phyloP scores from a whole-genome alignment of 2,888 invertebrate genomes.

The Diplazon laetatorius region DNA sequence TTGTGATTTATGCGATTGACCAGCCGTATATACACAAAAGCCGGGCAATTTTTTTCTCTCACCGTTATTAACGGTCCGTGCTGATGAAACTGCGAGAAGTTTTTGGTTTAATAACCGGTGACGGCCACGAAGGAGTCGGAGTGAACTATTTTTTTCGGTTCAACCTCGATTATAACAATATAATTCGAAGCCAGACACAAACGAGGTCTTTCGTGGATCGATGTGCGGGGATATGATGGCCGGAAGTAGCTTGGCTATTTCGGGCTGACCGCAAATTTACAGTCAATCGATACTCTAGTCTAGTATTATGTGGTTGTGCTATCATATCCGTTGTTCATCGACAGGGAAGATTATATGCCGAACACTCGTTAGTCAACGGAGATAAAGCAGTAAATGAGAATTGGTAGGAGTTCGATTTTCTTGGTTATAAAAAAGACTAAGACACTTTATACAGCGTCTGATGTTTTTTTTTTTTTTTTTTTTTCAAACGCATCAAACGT shows the following conservation, averaged over 20 bases:
- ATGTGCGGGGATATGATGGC: conserved; percentile 20
- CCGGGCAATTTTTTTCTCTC: conserved; percentile 39
- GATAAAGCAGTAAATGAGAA: conserved; percentile 35
- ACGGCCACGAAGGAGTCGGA: not conserved
- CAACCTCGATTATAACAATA: conserved; percentile 5
- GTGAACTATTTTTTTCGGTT: not conserved
- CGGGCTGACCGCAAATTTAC: conserved; percentile 16
- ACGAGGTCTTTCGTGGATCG: conserved; percentile 20
- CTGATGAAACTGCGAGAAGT: conserved; percentile 10
- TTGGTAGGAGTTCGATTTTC: not conserved
- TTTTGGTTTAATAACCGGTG: conserved; percentile 19
- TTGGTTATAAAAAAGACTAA: conserved; percentile 11
- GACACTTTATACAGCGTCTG: conserved; percentile 5
- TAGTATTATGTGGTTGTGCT: conserved; percentile 1
- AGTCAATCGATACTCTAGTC: conserved; percentile 14
- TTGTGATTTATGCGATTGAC: conserved; percentile 78
- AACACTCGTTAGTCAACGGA: conserved; percentile 21
- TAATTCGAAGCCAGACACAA: conserved; percentile 16
- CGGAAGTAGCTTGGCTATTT: conserved; percentile 37
- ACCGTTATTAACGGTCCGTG: not conserved
- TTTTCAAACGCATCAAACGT: not conserved
- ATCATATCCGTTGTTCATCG: conserved; percentile 22
- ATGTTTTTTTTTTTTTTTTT: too few relatives aligned
- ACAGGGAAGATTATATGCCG: conserved; percentile 31
- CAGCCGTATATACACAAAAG: conserved; percentile 57